Percentiles rank a stretch among this genome's conserved stretches.
Conservation (phyloP, 1,140 invertebrate genomes). For the Drosophila kepulauana region DNA sequence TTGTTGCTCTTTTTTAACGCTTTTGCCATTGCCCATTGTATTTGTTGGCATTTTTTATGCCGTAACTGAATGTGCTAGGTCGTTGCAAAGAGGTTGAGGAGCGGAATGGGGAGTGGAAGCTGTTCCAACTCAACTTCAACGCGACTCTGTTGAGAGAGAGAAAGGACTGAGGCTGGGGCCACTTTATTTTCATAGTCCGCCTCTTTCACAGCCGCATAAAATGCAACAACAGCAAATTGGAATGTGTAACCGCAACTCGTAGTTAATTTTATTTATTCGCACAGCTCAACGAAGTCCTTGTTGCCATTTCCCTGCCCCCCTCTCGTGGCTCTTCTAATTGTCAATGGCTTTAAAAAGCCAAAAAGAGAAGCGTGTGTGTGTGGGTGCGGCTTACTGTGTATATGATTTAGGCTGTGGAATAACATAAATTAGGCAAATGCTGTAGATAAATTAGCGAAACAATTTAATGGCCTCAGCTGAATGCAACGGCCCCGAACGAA, state of each 20-base stretch:
- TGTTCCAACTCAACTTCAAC: slow-evolving; percentile 29
- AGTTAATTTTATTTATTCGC: slow-evolving; percentile 81
- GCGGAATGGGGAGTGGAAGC: neutral
- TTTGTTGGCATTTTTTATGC: slow-evolving; percentile 75
- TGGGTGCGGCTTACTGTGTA: slow-evolving; percentile 36
- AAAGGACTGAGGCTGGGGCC: slow-evolving; percentile 33
- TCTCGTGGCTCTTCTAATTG: slow-evolving; percentile 36
- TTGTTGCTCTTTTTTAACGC: slow-evolving; percentile 80
- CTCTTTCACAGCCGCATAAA: slow-evolving; percentile 81
- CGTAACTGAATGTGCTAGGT: slow-evolving; percentile 27
- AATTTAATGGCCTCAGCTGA: slow-evolving; percentile 66
- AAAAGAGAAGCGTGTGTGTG: neutral
- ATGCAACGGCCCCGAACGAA: slow-evolving; percentile 61
- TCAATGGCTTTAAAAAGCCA: slow-evolving; percentile 52
- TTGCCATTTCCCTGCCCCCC: neutral
- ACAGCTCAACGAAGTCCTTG: slow-evolving; percentile 7
- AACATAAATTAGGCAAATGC: slow-evolving; percentile 81
- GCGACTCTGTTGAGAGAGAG: neutral
- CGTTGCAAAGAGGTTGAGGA: neutral
- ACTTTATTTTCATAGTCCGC: slow-evolving; percentile 81
- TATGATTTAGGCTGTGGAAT: slow-evolving; percentile 65
- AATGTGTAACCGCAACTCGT: slow-evolving; percentile 81
- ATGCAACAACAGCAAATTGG: slow-evolving; percentile 82
- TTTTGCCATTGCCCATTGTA: slow-evolving; percentile 77
- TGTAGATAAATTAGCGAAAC: slow-evolving; percentile 76